phyloP scores from a whole-genome alignment of 2,797 vertebrate species.

The Eleutherodactylus coqui region DNA sequence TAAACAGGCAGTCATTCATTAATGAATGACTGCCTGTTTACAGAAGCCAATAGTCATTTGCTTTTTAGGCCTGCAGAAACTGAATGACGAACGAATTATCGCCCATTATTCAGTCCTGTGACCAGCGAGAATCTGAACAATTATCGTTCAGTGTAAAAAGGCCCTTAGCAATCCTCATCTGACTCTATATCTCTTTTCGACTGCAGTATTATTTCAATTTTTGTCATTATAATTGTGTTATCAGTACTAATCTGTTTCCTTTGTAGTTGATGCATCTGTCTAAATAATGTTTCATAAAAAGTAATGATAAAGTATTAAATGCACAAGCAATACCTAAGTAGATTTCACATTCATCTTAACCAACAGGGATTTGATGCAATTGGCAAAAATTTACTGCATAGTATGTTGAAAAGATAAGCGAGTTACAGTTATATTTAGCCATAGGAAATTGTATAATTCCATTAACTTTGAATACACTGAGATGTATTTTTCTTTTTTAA shows the following conservation, averaged over 20 bases:
- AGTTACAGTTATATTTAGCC: slow-evolving; percentile 17
- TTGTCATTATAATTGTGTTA: background rate
- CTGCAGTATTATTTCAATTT: background rate
- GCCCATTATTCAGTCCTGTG: too few relatives aligned
- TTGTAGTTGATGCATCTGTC: background rate
- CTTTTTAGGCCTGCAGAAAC: too few relatives aligned
- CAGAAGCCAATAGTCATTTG: too few relatives aligned
- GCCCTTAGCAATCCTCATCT: background rate
- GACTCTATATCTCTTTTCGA: background rate
- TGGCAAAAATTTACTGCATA: background rate
- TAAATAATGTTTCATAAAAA: background rate
- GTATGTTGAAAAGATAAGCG: background rate
- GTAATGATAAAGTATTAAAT: background rate
- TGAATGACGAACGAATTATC: too few relatives aligned
- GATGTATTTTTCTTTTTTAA: slow-evolving; percentile 9
- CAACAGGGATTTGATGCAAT: background rate
- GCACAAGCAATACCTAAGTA: background rate
- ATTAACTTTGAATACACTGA: background rate
- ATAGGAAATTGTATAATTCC: slow-evolving; percentile 38
- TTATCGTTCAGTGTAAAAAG: too few relatives aligned
- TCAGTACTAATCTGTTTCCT: background rate
- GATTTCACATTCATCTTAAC: background rate
- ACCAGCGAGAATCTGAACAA: too few relatives aligned
- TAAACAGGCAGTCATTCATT: too few relatives aligned
- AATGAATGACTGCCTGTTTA: too few relatives aligned